A percentile compares a stretch with the other conserved stretches of the same genome.
Conservation (phyloP, 2,888 invertebrate species). For the Lymantria dispar region DNA sequence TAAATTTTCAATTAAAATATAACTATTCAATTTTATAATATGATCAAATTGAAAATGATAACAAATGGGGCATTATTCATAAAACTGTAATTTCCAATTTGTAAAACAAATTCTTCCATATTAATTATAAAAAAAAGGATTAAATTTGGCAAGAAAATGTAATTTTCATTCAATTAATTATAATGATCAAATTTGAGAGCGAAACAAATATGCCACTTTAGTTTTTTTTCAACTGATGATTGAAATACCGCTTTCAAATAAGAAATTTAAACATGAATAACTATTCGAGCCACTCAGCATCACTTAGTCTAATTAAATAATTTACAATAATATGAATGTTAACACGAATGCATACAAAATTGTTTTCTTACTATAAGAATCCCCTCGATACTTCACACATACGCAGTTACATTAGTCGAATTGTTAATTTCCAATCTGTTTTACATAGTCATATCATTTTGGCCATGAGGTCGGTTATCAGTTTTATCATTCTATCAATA, state of each 20-base stretch:
- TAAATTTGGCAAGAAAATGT: too few species aligned
- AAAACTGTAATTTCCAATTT: too few species aligned
- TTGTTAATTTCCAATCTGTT: neutral
- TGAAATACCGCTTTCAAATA: neutral
- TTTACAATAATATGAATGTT: constrained; percentile 72
- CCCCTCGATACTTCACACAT: neutral
- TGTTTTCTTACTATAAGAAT: constrained; percentile 31
- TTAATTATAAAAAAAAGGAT: too few species aligned
- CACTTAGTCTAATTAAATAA: constrained; percentile 65
- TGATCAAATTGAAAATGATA: too few species aligned
- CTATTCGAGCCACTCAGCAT: constrained; percentile 47
- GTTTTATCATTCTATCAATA: neutral
- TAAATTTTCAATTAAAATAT: too few species aligned
- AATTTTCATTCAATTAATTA: too few species aligned
- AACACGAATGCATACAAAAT: constrained; percentile 70
- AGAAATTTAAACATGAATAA: constrained; percentile 44
- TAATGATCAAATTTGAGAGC: too few species aligned
- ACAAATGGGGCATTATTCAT: too few species aligned
- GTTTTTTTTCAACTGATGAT: too few species aligned
- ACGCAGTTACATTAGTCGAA: neutral
- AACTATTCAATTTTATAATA: too few species aligned
- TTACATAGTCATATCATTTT: neutral
- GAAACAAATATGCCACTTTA: too few species aligned
- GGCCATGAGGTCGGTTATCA: neutral
- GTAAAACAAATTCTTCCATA: too few species aligned